Evolutionary conservation across 2,797 vertebrate species (phyloP).

Genomic region (Morelia viridis): DNA sequence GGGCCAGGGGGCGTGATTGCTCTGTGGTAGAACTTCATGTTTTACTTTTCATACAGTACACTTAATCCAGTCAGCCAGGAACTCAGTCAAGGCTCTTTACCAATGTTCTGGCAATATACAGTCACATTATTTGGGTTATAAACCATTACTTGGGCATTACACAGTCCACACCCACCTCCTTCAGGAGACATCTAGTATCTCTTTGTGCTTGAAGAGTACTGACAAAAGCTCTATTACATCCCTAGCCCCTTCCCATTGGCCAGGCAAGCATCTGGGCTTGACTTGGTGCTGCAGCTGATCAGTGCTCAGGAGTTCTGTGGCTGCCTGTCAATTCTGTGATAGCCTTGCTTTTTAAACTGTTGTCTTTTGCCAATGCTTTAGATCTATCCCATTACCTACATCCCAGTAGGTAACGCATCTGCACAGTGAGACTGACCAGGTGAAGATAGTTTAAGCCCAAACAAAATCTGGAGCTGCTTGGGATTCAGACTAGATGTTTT

Average conservation of each 20-base stretch:
- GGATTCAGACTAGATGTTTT: no score
- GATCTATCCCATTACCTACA: no score
- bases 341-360: no score
- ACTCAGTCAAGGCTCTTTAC: background rate
- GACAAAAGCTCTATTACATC: background rate
- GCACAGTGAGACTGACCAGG: no score
- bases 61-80: background rate
- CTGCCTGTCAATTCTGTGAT: no score
- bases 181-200: background rate
- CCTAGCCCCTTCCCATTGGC: background rate
- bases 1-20: background rate
- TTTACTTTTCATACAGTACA: background rate
- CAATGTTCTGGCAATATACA: background rate
- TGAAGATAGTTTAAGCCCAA: no score
- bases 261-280: background rate
- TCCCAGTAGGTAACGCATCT: no score
- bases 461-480: no score
- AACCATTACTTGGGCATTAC: background rate
- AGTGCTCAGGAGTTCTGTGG: no score
- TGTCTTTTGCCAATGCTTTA: no score
- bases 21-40: background rate
- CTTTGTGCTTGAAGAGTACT: background rate
- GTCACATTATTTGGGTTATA: background rate
- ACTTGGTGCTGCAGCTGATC: background rate
- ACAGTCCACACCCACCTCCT: background rate